Conservation (phyloP, 2,888 invertebrate genomes). For the Chelonus formosanus region DNA sequence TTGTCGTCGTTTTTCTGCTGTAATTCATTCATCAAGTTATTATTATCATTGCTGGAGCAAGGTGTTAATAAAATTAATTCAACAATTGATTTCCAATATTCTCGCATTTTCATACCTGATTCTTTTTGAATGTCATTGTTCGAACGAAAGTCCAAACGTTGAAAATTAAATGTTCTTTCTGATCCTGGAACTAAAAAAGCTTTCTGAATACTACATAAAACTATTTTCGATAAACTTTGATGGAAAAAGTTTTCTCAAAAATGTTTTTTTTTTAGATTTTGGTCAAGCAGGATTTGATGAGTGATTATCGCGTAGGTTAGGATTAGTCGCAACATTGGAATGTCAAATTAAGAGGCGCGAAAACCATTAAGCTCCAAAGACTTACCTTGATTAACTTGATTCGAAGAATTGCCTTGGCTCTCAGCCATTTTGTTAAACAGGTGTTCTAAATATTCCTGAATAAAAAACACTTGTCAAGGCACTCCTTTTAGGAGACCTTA, state of each 20-base stretch:
- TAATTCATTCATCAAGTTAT: neutral
- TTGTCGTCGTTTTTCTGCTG: slow-evolving; percentile 69
- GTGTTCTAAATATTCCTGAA: slow-evolving; percentile 20
- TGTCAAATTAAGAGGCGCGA: neutral
- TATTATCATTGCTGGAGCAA: too few species aligned
- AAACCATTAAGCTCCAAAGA: neutral
- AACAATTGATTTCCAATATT: too few species aligned
- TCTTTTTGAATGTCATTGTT: slow-evolving; percentile 62
- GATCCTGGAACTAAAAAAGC: slow-evolving; percentile 49
- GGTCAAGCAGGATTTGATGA: neutral
- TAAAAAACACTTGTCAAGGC: slow-evolving; percentile 48
- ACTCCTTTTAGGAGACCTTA: slow-evolving; percentile 57
- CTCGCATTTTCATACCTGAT: slow-evolving; percentile 50
- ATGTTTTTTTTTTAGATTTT: too few species aligned
- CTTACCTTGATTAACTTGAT: slow-evolving; percentile 68
- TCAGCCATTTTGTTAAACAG: slow-evolving; percentile 72
- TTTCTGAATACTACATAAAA: too few species aligned
- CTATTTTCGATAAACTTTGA: too few species aligned
- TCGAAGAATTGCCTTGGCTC: slow-evolving; percentile 76
- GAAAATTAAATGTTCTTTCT: slow-evolving; percentile 57
- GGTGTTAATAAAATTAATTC: too few species aligned
- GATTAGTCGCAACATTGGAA: slow-evolving; percentile 12
- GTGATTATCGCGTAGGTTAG: slow-evolving; percentile 31
- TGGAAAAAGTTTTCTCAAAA: too few species aligned
- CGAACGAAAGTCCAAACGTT: slow-evolving; percentile 59